Percentiles rank a stretch among this genome's conserved stretches.
Evolutionary conservation across 1,140 invertebrate genomes (phyloP).

Genomic region (Eriocheir sinensis): DNA sequence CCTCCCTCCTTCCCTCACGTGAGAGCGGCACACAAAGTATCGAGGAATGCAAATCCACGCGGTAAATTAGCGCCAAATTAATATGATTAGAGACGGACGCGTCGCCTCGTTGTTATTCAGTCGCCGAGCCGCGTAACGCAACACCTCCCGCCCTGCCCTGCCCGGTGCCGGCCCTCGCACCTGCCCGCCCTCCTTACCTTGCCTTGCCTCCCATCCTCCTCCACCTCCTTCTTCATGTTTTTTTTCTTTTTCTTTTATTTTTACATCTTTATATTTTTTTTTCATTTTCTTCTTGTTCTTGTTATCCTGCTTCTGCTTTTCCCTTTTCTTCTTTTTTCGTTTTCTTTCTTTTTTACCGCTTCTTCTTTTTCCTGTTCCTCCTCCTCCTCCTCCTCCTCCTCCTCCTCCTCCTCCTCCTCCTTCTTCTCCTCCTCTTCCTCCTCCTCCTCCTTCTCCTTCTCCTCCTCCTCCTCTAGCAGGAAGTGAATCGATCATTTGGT

Average conservation of each 20-base stretch:
- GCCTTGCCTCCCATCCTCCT: no score
- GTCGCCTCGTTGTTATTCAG: slow-evolving; percentile 25
- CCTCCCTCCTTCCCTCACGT: not conserved
- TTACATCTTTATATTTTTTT: no score
- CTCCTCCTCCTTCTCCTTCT: no score
- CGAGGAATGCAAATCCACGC: slow-evolving; percentile 31
- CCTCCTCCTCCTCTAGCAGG: not conserved
- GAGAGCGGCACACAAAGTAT: not conserved
- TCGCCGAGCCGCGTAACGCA: not conserved
- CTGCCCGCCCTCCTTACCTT: not conserved
- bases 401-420: no score
- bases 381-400: no score
- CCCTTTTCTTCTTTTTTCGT: no score
- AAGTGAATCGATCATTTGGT: not conserved
- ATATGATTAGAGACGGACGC: slow-evolving; percentile 44
- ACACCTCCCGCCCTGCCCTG: not conserved
- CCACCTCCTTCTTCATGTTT: not conserved
- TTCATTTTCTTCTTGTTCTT: no score
- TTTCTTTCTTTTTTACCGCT: no score
- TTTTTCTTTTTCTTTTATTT: no score
- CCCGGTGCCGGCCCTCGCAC: not conserved
- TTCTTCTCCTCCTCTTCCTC: no score
- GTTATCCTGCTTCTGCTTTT: no score
- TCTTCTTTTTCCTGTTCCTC: no score
- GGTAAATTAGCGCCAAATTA: slow-evolving; percentile 54